Percentiles rank a stretch among this genome's conserved stretches.
These are phyloP conservation scores for Anomalospiza imberbis DNA, from an alignment of 2,797 vertebrate genomes.

Conservation along the genomic window DNA sequence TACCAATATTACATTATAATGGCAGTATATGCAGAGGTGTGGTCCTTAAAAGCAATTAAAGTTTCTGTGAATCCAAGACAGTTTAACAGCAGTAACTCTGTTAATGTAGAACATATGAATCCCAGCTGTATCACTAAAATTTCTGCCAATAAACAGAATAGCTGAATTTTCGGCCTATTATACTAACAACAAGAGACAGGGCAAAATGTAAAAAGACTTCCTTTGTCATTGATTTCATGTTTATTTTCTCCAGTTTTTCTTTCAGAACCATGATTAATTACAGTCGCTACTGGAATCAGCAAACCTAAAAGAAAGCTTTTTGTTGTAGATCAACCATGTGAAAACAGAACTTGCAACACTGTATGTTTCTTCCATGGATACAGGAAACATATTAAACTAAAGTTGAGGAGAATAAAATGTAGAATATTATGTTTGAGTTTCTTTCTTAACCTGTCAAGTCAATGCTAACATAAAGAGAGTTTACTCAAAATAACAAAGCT, in stretches of 20 bases:
- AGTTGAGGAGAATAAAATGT: background rate
- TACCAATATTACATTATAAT: background rate
- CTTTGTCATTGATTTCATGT: background rate
- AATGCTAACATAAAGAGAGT: background rate
- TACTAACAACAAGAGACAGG: background rate
- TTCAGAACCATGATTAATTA: background rate
- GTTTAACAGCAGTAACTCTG: constrained; percentile 25
- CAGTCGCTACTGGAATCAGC: background rate
- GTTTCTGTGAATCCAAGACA: constrained; percentile 35
- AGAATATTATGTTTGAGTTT: background rate
- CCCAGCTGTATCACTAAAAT: constrained; percentile 6
- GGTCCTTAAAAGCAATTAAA: constrained; percentile 4
- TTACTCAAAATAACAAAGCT: background rate
- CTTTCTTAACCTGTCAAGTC: background rate
- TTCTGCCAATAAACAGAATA: constrained; percentile 31
- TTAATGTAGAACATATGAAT: constrained; percentile 3
- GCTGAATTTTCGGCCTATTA: background rate
- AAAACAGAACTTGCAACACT: background rate
- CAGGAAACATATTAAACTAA: background rate
- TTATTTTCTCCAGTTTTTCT: background rate
- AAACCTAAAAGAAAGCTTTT: background rate
- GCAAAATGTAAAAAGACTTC: background rate
- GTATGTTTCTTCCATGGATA: background rate
- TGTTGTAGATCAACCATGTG: background rate
- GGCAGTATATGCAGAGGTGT: background rate